These are phyloP conservation scores for Lophotis ruficrista DNA, from an alignment of 2,113 vertebrate genomes.

Conservation along the genomic window DNA sequence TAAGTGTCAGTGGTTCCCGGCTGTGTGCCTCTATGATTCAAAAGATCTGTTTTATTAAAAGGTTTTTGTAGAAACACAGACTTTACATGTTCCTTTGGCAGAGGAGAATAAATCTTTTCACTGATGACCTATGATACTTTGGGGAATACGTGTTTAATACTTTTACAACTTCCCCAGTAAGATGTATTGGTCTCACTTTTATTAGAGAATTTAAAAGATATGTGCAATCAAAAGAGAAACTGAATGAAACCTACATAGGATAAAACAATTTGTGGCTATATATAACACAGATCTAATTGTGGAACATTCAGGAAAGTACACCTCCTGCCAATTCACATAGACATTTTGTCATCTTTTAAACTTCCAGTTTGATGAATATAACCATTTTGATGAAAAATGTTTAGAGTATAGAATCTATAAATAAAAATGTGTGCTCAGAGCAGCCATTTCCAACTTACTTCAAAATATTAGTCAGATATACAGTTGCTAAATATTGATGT, in stretches of 20 bases:
- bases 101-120: not conserved
- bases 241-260: not conserved
- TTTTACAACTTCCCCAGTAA: not conserved
- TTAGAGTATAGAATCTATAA: not conserved
- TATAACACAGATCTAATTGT: not conserved
- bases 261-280: not conserved
- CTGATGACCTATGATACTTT: not conserved
- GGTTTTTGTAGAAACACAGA: not conserved
- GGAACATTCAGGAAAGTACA: not conserved
- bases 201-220: not conserved
- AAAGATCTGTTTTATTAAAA: not conserved
- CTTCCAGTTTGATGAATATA: not conserved
- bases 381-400: not conserved
- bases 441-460: constrained; percentile 19
- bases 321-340: not conserved
- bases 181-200: not conserved
- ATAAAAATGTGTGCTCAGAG: not conserved
- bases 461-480: constrained; percentile 12
- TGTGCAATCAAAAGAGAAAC: not conserved
- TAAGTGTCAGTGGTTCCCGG: not conserved
- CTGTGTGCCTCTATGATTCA: not conserved
- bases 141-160: not conserved
- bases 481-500: not conserved
- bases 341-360: not conserved
- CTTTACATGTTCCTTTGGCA: not conserved